phyloP scores from a whole-genome alignment of 64 coral and sea anemone genomes.

The Dendronephthya gigantea region DNA sequence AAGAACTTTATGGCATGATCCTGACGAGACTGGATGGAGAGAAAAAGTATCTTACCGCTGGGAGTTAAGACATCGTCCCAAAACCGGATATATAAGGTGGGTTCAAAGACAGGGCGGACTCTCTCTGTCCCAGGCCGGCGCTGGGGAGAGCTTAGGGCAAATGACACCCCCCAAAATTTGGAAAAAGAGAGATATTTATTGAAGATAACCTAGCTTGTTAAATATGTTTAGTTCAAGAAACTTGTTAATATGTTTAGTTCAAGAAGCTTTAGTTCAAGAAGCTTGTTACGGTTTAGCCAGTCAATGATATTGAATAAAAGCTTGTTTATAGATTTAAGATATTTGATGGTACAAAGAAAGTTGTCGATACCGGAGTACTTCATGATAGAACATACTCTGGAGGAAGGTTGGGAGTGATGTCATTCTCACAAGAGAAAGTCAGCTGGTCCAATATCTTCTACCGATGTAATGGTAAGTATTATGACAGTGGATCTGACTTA shows the following conservation, averaged over 20 bases:
- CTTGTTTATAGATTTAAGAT: background rate
- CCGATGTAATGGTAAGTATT: background rate
- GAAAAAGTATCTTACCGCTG: background rate
- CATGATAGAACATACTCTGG: background rate
- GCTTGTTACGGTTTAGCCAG: too few relatives aligned
- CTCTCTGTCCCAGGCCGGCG: too few relatives aligned
- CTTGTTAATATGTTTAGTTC: too few relatives aligned
- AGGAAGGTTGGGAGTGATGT: background rate
- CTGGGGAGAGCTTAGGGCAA: too few relatives aligned
- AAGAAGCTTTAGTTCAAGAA: too few relatives aligned
- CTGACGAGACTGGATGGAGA: background rate
- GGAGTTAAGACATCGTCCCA: background rate
- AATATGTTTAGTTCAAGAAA: too few relatives aligned
- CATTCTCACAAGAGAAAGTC: background rate
- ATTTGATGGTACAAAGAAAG: background rate
- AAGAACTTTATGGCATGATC: conserved; percentile 2
- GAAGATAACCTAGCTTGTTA: too few relatives aligned
- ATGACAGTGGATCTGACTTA: too few relatives aligned
- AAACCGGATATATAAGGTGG: background rate
- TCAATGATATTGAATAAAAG: too few relatives aligned
- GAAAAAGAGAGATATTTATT: too few relatives aligned
- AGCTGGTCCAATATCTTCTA: background rate
- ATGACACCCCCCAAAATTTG: too few relatives aligned
- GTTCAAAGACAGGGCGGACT: too few relatives aligned
- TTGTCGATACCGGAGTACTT: background rate